phyloP scores from a whole-genome alignment of 2,113 vertebrate genomes.

The Sitta europaea region DNA sequence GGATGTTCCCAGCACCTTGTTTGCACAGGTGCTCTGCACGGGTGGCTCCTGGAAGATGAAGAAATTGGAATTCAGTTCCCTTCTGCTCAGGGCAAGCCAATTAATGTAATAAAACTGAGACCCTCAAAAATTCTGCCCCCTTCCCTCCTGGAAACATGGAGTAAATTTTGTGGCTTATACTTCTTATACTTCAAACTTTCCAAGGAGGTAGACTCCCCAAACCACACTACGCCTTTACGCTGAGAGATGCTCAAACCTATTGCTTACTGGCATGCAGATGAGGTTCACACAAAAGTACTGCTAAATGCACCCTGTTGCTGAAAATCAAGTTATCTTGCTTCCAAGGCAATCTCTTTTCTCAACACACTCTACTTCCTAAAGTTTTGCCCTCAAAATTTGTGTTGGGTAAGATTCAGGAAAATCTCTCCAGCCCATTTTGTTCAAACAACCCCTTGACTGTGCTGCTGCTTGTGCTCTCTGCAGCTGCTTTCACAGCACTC shows the following conservation, averaged over 20 bases:
- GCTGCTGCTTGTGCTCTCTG: background rate
- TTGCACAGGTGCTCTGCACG: rapidly evolving
- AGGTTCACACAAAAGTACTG: background rate
- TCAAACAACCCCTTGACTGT: background rate
- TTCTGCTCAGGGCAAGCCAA: background rate
- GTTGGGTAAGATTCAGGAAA: background rate
- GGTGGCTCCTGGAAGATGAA: background rate
- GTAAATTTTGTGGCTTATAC: background rate
- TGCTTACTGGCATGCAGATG: background rate
- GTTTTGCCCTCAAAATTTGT: background rate
- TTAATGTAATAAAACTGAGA: background rate
- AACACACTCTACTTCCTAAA: background rate
- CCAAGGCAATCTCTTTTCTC: background rate
- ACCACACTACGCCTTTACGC: background rate
- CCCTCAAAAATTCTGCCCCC: background rate
- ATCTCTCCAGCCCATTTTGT: background rate
- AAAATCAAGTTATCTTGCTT: background rate
- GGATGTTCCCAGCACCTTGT: background rate
- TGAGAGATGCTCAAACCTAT: background rate
- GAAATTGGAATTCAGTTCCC: background rate
- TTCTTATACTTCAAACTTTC: background rate
- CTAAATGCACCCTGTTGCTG: background rate
- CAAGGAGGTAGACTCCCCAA: background rate
- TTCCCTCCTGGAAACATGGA: rapidly evolving
- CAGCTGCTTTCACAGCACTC: background rate